phyloP scores from a whole-genome alignment of 2,113 vertebrate species.

The Chiloscyllium plagiosum region DNA sequence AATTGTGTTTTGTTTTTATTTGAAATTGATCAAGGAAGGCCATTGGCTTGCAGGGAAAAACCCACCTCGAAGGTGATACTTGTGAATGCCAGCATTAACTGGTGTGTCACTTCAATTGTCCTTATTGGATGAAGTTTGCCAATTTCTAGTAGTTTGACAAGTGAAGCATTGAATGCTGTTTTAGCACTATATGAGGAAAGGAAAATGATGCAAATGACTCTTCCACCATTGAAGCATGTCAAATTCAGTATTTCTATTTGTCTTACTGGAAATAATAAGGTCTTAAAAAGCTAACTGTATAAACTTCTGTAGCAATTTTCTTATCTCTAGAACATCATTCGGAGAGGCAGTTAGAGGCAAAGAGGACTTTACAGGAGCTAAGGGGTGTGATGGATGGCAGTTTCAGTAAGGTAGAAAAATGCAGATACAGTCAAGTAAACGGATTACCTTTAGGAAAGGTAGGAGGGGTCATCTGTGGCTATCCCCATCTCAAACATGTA shows the following conservation, averaged over 20 bases:
- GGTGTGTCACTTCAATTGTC: not conserved
- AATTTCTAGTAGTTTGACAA: not conserved
- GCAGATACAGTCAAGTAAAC: no score
- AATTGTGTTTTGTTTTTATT: not conserved
- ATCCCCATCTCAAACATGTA: no score
- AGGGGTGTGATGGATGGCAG: no score
- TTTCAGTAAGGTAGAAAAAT: no score
- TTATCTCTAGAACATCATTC: not conserved
- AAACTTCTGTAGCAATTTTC: not conserved
- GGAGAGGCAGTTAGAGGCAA: no score
- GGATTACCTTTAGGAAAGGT: no score
- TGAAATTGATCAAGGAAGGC: not conserved
- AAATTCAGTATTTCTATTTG: not conserved
- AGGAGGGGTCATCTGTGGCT: no score
- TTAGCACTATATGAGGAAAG: not conserved
- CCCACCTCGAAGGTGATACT: not conserved
- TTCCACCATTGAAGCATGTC: not conserved
- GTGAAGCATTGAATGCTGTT: not conserved
- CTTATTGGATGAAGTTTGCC: not conserved
- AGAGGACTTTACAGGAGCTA: no score
- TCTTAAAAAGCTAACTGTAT: not conserved
- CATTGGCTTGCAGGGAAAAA: not conserved
- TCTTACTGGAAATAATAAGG: not conserved
- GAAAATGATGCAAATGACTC: not conserved
- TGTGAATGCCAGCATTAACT: not conserved